phyloP scores from a whole-genome alignment of 2,113 vertebrate species.

The Lepisosteus osseus region DNA sequence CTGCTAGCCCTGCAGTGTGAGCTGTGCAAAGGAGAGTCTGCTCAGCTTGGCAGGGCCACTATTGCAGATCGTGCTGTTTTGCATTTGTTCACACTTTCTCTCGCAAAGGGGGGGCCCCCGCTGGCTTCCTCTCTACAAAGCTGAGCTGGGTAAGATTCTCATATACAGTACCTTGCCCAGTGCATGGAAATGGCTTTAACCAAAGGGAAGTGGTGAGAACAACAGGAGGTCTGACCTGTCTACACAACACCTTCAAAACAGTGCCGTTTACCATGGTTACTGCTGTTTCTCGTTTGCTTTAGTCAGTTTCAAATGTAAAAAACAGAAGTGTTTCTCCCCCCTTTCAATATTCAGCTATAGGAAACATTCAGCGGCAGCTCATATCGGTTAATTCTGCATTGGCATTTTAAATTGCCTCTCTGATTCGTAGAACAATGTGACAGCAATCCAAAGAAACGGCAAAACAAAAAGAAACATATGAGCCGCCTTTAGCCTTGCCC shows the following conservation, averaged over 20 bases:
- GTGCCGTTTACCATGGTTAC: conserved; percentile 6
- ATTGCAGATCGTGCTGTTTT: background rate
- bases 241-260: conserved; percentile 5
- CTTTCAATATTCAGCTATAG: too few relatives aligned
- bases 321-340: too few relatives aligned
- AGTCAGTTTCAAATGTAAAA: too few relatives aligned
- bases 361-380: too few relatives aligned
- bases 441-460: too few relatives aligned
- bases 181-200: background rate
- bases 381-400: too few relatives aligned
- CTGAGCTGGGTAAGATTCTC: background rate
- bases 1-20: background rate
- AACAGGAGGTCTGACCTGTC: conserved; percentile 26
- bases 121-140: background rate
- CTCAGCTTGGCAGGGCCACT: background rate
- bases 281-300: too few relatives aligned
- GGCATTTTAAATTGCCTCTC: too few relatives aligned
- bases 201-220: conserved; percentile 26
- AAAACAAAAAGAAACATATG: too few relatives aligned
- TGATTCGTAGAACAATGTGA: too few relatives aligned
- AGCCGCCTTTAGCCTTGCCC: too few relatives aligned
- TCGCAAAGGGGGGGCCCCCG: background rate
- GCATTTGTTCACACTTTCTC: background rate
- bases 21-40: background rate
- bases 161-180: background rate